Evolutionary conservation across 2,113 vertebrate species (phyloP).

Genomic region (Labeo rohita): DNA sequence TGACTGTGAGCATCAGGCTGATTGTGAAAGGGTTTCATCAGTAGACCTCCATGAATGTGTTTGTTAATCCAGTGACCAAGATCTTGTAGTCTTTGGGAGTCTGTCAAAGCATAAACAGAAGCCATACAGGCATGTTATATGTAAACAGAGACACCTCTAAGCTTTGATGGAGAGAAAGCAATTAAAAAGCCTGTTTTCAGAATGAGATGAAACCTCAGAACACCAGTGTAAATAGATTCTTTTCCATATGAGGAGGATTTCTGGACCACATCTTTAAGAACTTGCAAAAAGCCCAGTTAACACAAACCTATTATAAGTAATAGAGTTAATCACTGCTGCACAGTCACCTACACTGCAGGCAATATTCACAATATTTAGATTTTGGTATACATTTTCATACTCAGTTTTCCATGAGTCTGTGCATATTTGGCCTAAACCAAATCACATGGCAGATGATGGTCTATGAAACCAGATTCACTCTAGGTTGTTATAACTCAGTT

Average conservation of each 20-base stretch:
- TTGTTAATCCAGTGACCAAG: slow-evolving; percentile 56
- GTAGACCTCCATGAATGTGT: slow-evolving; percentile 54
- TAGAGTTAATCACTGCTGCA: background rate
- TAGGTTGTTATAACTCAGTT: background rate
- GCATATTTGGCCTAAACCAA: background rate
- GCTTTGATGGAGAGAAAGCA: background rate
- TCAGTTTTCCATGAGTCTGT: background rate
- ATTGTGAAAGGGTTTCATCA: slow-evolving; percentile 33
- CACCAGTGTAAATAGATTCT: background rate
- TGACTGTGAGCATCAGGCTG: slow-evolving; percentile 35
- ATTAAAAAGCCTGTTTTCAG: background rate
- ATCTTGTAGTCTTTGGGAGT: slow-evolving; percentile 13
- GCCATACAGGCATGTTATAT: background rate
- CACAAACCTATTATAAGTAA: background rate
- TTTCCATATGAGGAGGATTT: background rate
- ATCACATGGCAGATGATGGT: background rate
- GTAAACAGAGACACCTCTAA: background rate
- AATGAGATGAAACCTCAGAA: background rate
- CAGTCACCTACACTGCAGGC: background rate
- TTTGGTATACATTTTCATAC: no score
- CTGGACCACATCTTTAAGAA: background rate
- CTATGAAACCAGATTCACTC: background rate
- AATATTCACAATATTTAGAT: background rate
- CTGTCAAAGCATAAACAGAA: background rate
- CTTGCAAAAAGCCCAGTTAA: background rate